A percentile compares a stretch with the other conserved stretches of the same genome.
phyloP scores from a whole-genome alignment of 1,140 invertebrate genomes.

The Drosophila nigromelanica region DNA sequence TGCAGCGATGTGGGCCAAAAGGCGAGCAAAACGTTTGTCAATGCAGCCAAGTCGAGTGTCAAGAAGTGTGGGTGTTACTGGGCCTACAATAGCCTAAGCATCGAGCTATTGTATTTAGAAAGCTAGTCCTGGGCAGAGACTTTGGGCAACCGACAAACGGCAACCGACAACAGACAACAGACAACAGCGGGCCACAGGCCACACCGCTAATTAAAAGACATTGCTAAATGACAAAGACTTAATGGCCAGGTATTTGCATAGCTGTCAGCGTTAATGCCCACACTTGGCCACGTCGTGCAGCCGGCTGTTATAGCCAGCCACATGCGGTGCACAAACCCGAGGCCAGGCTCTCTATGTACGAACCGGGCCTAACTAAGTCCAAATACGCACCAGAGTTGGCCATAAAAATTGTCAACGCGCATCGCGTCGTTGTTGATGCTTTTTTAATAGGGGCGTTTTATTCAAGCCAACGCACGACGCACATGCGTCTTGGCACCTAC shows the following conservation, averaged over 20 bases:
- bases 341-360: background rate
- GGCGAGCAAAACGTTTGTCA: slow-evolving; percentile 75
- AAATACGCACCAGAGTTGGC: slow-evolving; percentile 72
- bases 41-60: slow-evolving; percentile 67
- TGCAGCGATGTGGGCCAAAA: slow-evolving; percentile 78
- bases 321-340: slow-evolving; percentile 28
- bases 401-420: slow-evolving; percentile 76
- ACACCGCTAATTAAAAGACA: slow-evolving; percentile 75
- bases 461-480: slow-evolving; percentile 64
- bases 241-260: slow-evolving; percentile 77
- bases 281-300: slow-evolving; percentile 62
- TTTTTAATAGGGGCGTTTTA: slow-evolving; percentile 77
- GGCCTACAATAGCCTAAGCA: background rate
- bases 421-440: slow-evolving; percentile 35
- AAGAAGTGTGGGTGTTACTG: slow-evolving; percentile 66
- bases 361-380: slow-evolving; percentile 34
- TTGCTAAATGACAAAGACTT: slow-evolving; percentile 78
- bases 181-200: slow-evolving; percentile 37
- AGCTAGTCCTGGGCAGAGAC: slow-evolving; percentile 27
- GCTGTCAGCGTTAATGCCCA: slow-evolving; percentile 76
- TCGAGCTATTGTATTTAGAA: slow-evolving; percentile 55
- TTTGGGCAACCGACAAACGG: slow-evolving; percentile 1
- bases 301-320: slow-evolving; percentile 14
- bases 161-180: background rate
- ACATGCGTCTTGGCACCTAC: slow-evolving; percentile 59